phyloP scores from a whole-genome alignment of 2,113 vertebrate species.

The Brienomyrus longianalis region DNA sequence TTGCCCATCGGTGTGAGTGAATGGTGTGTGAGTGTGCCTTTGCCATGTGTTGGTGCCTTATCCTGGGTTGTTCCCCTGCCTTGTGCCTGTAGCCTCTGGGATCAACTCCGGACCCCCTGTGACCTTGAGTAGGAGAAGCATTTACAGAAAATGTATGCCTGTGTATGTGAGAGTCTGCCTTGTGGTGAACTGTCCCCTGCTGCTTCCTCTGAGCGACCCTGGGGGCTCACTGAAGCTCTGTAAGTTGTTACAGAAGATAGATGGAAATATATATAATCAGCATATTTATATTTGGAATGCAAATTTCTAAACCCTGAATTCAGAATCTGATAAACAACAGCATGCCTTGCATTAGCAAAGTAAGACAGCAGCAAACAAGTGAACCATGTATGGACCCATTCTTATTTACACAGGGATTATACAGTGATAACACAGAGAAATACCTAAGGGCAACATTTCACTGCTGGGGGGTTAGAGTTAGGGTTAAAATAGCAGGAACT shows the following conservation, averaged over 20 bases:
- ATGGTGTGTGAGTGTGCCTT: background rate
- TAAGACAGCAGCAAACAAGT: background rate
- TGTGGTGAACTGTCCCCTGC: background rate
- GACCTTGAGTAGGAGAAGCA: background rate
- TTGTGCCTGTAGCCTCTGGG: background rate
- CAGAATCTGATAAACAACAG: background rate
- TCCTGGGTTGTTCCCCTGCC: background rate
- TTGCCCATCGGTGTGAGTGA: background rate
- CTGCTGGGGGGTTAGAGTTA: background rate
- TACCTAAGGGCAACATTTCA: background rate
- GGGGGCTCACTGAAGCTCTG: background rate
- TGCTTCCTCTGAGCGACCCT: background rate
- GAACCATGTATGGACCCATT: background rate
- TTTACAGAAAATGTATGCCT: background rate
- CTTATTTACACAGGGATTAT: background rate
- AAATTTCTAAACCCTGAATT: background rate
- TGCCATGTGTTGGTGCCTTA: background rate
- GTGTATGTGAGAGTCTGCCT: background rate
- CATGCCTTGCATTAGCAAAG: background rate
- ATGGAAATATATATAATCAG: background rate
- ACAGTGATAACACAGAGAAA: background rate
- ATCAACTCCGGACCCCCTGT: background rate
- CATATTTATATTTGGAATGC: background rate
- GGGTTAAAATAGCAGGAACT: background rate
- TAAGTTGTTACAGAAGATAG: background rate